Evolutionary conservation across 2,888 invertebrate species (phyloP), one percentile per base, ranked within the genome.

Genomic region (Hypselothyrea guttata): DNA sequence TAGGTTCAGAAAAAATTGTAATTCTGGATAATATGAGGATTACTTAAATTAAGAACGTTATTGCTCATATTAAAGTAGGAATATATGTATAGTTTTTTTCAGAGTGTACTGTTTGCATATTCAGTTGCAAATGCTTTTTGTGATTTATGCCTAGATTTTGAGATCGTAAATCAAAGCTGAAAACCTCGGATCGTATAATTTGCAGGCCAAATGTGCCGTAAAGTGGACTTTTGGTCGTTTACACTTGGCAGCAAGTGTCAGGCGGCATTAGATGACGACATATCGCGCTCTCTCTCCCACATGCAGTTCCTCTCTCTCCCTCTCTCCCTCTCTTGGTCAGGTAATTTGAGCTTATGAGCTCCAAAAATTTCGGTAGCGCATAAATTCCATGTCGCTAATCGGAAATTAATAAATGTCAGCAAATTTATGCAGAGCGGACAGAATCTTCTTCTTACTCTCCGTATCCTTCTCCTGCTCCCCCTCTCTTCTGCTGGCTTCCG

Each of bases 231-330:
- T 7, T 3, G 13, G 55, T 64, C 55, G 46, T 65, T 78, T 76
- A 81, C 84, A 78, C 84, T 84, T 81, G 84, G 75, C 71, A 79
- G 78, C 77, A 81, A 70, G 68, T 84, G 85, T 81, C 83, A 75
- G 56, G 52, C 58, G 53, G 73, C 57, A 84, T 81, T 82, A 81
- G 85, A 78, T 54, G 56, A 42, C 38, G n/a, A n/a, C n/a, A n/a
- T n/a, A n/a, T n/a, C n/a, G n/a, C n/a, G n/a, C n/a, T n/a, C n/a
- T n/a, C n/a, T n/a, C n/a, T n/a, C n/a, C n/a, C n/a, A n/a, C n/a
- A n/a, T n/a, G 12, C 22, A 16, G 41, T 47, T 64, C 52, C 11
- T 41, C 22, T 49, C 46, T 54, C 27, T 11, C 12, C 44, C 35
- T 15, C 15, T 37, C 15, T 37, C 16, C 9, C n/a, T 4, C 9